A percentile compares a stretch with the other conserved stretches of the same genome.
Evolutionary conservation across 2,888 invertebrate species (phyloP).

Genomic region (Galerucella calmariensis): DNA sequence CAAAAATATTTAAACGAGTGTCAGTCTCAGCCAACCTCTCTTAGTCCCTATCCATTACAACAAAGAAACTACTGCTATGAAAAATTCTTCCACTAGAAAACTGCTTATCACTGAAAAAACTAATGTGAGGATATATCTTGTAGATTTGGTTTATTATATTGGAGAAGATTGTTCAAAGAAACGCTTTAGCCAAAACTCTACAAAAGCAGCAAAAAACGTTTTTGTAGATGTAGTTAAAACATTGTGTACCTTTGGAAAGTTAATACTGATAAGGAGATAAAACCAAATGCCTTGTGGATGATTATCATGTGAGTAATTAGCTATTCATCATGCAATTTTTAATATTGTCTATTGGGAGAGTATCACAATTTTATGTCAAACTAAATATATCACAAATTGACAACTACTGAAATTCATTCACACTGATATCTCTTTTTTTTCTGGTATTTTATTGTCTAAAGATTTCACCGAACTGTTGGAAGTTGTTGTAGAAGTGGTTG

Average conservation of each 20-base stretch:
- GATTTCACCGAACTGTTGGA: constrained; percentile 37
- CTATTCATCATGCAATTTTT: too few species aligned
- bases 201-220: too few species aligned
- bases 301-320: neutral
- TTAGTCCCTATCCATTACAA: too few species aligned
- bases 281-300: neutral
- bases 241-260: neutral
- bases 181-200: too few species aligned
- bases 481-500: constrained; percentile 17
- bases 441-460: constrained; percentile 46
- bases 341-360: neutral
- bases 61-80: too few species aligned
- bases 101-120: too few species aligned
- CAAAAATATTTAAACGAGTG: too few species aligned
- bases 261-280: neutral
- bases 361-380: constrained; percentile 19
- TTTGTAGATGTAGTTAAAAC: neutral
- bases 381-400: constrained; percentile 26
- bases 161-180: too few species aligned
- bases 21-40: too few species aligned
- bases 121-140: too few species aligned
- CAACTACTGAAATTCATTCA: constrained; percentile 30
- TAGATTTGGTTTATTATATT: too few species aligned
- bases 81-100: too few species aligned
- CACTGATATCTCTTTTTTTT: constrained; percentile 54